Percentiles rank a stretch among this genome's conserved stretches.
These are phyloP conservation scores for Drosophila tropicalis DNA, from an alignment of 1,140 invertebrate genomes.

Conservation along the genomic window DNA sequence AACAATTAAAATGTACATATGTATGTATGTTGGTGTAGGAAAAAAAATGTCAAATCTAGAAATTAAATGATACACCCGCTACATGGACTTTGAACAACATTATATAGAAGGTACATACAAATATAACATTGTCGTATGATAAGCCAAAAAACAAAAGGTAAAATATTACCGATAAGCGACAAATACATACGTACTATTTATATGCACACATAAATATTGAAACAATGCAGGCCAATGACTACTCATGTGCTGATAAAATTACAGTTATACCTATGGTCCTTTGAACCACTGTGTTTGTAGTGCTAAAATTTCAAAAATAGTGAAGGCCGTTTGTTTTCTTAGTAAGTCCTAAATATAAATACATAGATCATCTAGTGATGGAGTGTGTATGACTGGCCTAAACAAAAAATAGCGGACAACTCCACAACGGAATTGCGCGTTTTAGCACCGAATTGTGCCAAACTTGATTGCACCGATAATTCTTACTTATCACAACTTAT, in stretches of 20 bases:
- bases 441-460: too few species aligned
- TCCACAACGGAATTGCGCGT: too few species aligned
- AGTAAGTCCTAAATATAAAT: background rate
- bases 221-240: background rate
- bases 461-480: too few species aligned
- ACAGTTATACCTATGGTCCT: background rate
- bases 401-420: too few species aligned
- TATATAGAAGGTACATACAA: conserved; percentile 27
- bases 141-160: conserved; percentile 16
- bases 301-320: background rate
- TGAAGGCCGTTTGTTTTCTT: conserved; percentile 4
- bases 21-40: background rate
- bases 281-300: too few species aligned
- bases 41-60: conserved; percentile 33
- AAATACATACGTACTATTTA: background rate
- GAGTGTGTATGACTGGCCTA: too few species aligned
- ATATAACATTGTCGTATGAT: conserved; percentile 10
- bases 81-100: conserved; percentile 45
- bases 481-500: too few species aligned
- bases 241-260: conserved; percentile 1
- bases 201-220: background rate
- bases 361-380: background rate
- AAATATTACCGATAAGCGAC: conserved; percentile 10
- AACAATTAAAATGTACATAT: background rate
- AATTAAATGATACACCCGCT: conserved; percentile 47